A percentile compares a stretch with the other conserved stretches of the same genome.
These are phyloP conservation scores for Vanacampus margaritifer DNA, from an alignment of 2,113 vertebrate genomes.

Conservation along the genomic window DNA sequence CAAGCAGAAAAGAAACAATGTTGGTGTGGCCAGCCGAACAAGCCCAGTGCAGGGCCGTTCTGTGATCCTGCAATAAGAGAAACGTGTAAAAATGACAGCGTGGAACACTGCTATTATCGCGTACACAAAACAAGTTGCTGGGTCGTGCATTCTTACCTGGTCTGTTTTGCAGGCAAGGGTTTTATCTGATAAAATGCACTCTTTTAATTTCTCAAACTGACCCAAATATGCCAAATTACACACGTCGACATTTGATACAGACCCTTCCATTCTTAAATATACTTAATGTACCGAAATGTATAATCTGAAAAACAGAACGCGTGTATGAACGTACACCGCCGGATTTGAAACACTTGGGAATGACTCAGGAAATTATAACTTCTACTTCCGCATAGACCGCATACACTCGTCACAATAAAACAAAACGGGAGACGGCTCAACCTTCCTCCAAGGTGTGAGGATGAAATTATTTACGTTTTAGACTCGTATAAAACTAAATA, in stretches of 20 bases:
- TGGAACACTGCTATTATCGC: background rate
- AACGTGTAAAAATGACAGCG: background rate
- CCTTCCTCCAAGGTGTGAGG: background rate
- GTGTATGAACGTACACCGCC: background rate
- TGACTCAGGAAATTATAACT: constrained; percentile 55
- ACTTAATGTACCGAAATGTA: background rate
- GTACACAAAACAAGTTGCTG: constrained; percentile 2
- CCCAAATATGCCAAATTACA: constrained; percentile 88
- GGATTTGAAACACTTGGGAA: constrained; percentile 24
- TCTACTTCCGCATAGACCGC: constrained; percentile 29
- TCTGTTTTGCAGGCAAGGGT: constrained; percentile 80
- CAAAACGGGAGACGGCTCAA: too few relatives aligned
- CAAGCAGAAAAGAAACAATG: constrained; percentile 83
- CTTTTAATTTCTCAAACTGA: constrained; percentile 80
- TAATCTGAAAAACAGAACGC: background rate
- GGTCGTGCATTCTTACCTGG: constrained; percentile 75
- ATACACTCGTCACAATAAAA: constrained; percentile 48
- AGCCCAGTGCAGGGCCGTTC: constrained; percentile 91
- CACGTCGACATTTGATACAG: constrained; percentile 83
- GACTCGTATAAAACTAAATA: background rate
- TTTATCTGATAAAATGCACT: constrained; percentile 76
- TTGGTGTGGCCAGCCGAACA: constrained; percentile 89
- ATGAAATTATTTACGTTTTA: background rate
- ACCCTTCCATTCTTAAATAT: constrained; percentile 71
- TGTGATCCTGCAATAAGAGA: constrained; percentile 73